Evolutionary conservation across 2,113 vertebrate species (phyloP).

Genomic region (Trogon melanurus): DNA sequence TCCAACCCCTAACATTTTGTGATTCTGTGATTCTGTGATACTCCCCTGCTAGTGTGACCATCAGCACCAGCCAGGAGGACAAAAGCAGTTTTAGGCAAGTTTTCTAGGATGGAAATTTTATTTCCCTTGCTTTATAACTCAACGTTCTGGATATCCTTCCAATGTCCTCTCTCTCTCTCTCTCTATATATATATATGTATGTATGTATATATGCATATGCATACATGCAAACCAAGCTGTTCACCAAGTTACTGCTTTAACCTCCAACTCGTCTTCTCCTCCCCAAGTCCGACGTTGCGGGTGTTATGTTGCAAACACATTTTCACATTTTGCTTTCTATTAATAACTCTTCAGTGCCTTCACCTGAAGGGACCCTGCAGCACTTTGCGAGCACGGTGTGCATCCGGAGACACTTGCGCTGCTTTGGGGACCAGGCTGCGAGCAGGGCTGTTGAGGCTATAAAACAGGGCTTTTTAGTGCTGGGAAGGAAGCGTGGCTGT

Average conservation of each 20-base stretch:
- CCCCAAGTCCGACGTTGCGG: not conserved
- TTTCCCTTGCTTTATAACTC: not conserved
- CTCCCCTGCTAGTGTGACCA: not conserved
- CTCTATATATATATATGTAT: too few species aligned
- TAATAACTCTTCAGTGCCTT: not conserved
- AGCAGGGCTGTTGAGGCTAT: not conserved
- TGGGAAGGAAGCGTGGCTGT: not conserved
- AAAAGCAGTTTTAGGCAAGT: not conserved
- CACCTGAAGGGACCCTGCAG: not conserved
- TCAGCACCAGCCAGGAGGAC: not conserved
- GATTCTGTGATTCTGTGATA: too few species aligned
- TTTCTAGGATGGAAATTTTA: not conserved
- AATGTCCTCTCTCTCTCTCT: not conserved
- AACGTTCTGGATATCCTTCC: not conserved
- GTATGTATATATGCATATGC: too few species aligned
- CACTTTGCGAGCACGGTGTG: not conserved
- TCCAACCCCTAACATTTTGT: too few species aligned
- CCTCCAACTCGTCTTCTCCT: not conserved
- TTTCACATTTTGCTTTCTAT: not conserved
- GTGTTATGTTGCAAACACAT: not conserved
- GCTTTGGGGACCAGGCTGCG: not conserved
- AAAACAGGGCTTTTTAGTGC: not conserved
- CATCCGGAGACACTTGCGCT: not conserved
- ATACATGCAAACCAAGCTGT: not conserved
- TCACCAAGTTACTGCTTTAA: not conserved